Percentiles rank a stretch among this genome's conserved stretches.
Conservation (phyloP, 2,888 invertebrate genomes). For the Drosophila gaucha region DNA sequence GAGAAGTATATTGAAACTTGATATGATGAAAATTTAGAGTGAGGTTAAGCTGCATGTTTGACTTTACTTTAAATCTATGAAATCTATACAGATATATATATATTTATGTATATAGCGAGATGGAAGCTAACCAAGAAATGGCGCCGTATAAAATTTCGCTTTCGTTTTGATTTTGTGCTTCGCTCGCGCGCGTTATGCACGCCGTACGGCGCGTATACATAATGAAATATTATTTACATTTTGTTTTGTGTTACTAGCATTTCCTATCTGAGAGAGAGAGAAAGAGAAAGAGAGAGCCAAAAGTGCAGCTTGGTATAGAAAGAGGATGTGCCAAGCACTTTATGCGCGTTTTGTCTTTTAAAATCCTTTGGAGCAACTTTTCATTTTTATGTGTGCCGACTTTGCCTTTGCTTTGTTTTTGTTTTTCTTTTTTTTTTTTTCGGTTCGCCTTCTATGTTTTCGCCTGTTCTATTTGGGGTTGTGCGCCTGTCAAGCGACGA, state of each 20-base stretch:
- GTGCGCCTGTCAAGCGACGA: constrained; percentile 45
- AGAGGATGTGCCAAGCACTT: constrained; percentile 39
- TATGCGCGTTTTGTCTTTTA: constrained; percentile 52
- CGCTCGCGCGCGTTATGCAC: not conserved
- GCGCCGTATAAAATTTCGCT: constrained; percentile 34
- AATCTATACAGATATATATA: not conserved
- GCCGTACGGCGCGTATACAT: constrained; percentile 36
- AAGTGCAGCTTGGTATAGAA: constrained; percentile 8
- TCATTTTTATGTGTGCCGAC: constrained; percentile 56
- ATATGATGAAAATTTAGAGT: not conserved
- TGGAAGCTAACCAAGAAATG: constrained; percentile 10
- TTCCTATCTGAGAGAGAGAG: constrained; percentile 15
- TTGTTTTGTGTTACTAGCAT: constrained; percentile 42
- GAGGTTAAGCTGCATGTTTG: too few relatives aligned
- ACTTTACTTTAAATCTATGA: too few relatives aligned
- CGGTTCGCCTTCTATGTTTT: constrained; percentile 23
- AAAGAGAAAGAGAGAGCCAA: not conserved
- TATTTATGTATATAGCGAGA: not conserved
- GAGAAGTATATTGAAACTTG: too few relatives aligned
- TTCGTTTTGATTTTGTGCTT: constrained; percentile 38
- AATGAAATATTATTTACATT: constrained; percentile 51
- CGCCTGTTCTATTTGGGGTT: constrained; percentile 47
- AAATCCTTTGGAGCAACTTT: constrained; percentile 53
- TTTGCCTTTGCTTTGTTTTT: constrained; percentile 19
- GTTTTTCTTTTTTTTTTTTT: constrained; percentile 5